Evolutionary conservation across 1,140 invertebrate genomes (phyloP).

Genomic region (Chrysopa pallens): DNA sequence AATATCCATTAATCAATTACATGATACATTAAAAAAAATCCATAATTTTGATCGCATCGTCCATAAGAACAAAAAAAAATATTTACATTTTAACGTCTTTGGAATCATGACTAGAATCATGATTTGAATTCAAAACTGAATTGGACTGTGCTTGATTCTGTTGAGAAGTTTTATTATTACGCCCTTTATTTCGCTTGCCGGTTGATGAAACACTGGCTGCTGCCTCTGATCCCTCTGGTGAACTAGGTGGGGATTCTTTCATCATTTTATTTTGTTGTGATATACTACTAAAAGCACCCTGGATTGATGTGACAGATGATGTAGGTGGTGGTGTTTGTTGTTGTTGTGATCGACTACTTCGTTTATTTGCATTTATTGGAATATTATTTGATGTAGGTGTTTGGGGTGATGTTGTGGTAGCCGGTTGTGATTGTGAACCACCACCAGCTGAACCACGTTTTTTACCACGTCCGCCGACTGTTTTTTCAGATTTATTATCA

Average conservation of each 20-base stretch:
- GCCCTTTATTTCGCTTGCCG: constrained; percentile 19
- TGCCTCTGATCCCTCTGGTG: constrained; percentile 35
- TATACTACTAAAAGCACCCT: constrained; percentile 7
- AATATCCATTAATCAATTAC: too few species aligned
- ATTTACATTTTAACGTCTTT: constrained; percentile 16
- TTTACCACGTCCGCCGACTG: background rate
- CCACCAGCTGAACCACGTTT: constrained; percentile 2
- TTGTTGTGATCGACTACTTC: constrained; percentile 9
- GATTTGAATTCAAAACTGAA: too few species aligned
- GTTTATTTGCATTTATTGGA: constrained; percentile 1
- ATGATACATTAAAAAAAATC: too few species aligned
- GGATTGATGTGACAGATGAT: constrained; percentile 1
- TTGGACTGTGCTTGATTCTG: constrained; percentile 4
- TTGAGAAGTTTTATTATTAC: constrained; percentile 24
- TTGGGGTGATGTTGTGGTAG: background rate
- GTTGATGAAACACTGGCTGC: constrained; percentile 6
- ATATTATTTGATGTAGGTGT: background rate
- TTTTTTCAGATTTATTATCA: background rate
- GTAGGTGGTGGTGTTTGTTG: constrained; percentile 2
- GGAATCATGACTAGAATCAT: background rate
- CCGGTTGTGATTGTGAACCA: constrained; percentile 5
- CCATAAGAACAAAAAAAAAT: background rate
- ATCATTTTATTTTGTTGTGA: constrained; percentile 7
- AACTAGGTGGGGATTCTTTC: constrained; percentile 45
- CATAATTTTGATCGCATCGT: too few species aligned